Evolutionary conservation across 2,888 invertebrate genomes (phyloP).

Genomic region (Plemyria rubiginata): DNA sequence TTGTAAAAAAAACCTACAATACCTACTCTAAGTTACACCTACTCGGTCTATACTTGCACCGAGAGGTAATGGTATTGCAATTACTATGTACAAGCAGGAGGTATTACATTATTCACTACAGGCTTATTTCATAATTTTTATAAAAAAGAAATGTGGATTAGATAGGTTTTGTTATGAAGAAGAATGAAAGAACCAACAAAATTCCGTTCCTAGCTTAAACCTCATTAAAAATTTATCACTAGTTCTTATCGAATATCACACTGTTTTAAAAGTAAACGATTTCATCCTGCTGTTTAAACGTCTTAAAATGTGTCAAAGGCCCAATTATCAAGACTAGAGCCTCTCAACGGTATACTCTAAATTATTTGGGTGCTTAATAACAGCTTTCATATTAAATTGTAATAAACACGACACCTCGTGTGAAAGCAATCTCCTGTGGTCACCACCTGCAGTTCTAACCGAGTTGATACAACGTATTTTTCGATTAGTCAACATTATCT

Average conservation of each 20-base stretch:
- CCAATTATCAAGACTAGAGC: slow-evolving; percentile 36
- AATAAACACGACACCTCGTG: slow-evolving; percentile 54
- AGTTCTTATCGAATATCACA: slow-evolving; percentile 30
- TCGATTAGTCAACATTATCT: slow-evolving; percentile 17
- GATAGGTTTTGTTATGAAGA: too few relatives aligned
- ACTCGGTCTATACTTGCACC: too few relatives aligned
- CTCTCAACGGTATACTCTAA: slow-evolving; percentile 27
- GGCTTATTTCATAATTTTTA: too few relatives aligned
- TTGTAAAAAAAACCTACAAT: too few relatives aligned
- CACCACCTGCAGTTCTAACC: slow-evolving; percentile 52
- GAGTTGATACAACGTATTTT: slow-evolving; percentile 23
- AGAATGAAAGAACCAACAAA: too few relatives aligned
- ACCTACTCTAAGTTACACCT: too few relatives aligned
- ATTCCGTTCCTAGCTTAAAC: slow-evolving; percentile 4
- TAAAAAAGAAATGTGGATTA: too few relatives aligned
- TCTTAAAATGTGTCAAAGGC: slow-evolving; percentile 36
- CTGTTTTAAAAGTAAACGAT: slow-evolving; percentile 35
- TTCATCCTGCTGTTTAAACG: slow-evolving; percentile 33
- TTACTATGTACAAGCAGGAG: too few relatives aligned
- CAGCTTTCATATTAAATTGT: slow-evolving; percentile 43
- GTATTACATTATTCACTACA: too few relatives aligned
- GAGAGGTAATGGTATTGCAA: too few relatives aligned
- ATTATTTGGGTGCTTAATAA: slow-evolving; percentile 29
- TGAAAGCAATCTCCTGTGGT: slow-evolving; percentile 58
- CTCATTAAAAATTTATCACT: slow-evolving; percentile 19